Evolutionary conservation across 2,797 vertebrate species (phyloP), one percentile per base, ranked within the genome.

Genomic region (Propithecus perrieri): DNA sequence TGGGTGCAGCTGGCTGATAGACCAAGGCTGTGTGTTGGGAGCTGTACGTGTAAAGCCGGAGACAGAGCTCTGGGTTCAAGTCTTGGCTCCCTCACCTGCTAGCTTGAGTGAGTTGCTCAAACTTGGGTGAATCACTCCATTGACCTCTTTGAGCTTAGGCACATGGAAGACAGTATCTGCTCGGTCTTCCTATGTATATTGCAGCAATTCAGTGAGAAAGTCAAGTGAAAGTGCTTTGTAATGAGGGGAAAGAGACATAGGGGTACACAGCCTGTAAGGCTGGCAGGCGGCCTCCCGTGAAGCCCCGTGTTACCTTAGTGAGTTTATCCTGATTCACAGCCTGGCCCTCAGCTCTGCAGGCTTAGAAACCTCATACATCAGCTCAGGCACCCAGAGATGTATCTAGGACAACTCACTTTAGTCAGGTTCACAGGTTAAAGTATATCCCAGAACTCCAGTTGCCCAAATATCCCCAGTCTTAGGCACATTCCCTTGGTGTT

Each of bases 51-150:
- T 79, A 67, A 33, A 88, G 22, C 35, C 57, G 30, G 46, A 53
- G 10, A 88, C 50, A 89, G 90, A 87, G 57, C 35, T 89, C 53
- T 80, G 33, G n/a, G 50, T 92, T 95, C 79, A 84, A 84, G 57
- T 50, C n/a, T 18, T 55, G 79, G 0, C 84, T 93, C 76, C 18
- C 33, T 53, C n/a, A 48, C 35, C 78, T 53, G 53, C 4, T 30
- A 85, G 65, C 53, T 74, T 30, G 9, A 69, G 50, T 41, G 86
- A 94, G n/a, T 46, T 61, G 72, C 53, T 88, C 76, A 92, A n/a
- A 76, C 76, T n/a, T 72, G 8, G 72, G 35, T 53, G n/a, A 91
- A 33, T 69, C 22, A 72, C 8, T 38, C 18, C 18, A 75, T 80
- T 93, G 84, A 61, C 30, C n/a, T 94, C 53, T 78, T 50, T 79